phyloP scores from a whole-genome alignment of 2,113 vertebrate genomes.

The pig (Sus scrofa) region DNA sequence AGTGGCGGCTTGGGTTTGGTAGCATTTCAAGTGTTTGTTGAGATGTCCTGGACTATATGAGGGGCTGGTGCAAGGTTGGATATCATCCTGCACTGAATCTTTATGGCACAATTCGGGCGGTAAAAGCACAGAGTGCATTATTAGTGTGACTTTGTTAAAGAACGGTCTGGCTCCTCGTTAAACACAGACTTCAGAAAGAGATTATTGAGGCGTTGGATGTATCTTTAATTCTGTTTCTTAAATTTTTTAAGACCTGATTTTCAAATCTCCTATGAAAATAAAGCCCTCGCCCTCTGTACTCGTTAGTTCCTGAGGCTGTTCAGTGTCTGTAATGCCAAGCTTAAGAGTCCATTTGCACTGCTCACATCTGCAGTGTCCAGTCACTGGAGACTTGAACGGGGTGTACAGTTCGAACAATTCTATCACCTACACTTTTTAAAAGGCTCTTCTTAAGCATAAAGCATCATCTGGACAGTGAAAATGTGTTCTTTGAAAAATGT shows the following conservation, averaged over 20 bases:
- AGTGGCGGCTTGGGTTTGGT: conserved; percentile 95
- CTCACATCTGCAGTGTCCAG: not conserved
- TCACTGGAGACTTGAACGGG: not conserved
- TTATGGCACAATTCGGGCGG: conserved; percentile 68
- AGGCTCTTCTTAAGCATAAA: conserved; percentile 72
- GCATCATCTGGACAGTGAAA: conserved; percentile 71
- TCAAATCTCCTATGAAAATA: conserved; percentile 39
- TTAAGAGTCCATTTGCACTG: not conserved
- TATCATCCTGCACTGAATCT: conserved; percentile 79
- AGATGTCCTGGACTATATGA: conserved; percentile 89
- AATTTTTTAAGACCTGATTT: conserved; percentile 28
- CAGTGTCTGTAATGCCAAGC: not conserved
- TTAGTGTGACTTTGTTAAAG: conserved; percentile 70
- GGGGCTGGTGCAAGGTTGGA: conserved; percentile 87
- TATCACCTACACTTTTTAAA: conserved; percentile 50
- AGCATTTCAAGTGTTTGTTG: conserved; percentile 93
- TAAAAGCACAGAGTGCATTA: conserved; percentile 58
- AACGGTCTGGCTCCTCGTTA: conserved; percentile 24
- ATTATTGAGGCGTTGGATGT: conserved; percentile 50
- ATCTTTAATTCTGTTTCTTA: conserved; percentile 61
- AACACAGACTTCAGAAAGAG: conserved; percentile 53
- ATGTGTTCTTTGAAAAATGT: conserved; percentile 83
- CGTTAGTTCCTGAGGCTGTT: conserved; percentile 31
- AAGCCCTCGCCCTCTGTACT: not conserved
- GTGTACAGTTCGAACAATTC: conserved; percentile 45